phyloP scores from a whole-genome alignment of 1,140 invertebrate species.

The Drosophila pallidifrons region DNA sequence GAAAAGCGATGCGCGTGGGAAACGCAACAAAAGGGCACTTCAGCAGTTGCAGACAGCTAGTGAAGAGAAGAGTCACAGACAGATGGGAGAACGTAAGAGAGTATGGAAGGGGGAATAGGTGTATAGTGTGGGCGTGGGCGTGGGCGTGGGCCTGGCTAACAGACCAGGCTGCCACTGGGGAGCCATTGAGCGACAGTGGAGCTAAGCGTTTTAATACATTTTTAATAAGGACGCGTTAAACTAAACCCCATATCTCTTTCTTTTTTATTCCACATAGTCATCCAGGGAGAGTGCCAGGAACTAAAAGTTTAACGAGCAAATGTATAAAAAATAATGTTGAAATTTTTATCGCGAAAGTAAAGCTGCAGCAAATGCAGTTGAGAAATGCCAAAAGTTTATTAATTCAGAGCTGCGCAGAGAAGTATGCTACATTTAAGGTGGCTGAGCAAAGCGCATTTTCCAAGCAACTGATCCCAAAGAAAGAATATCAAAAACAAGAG shows the following conservation, averaged over 20 bases:
- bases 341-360: constrained; percentile 13
- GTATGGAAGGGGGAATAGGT: background rate
- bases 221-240: constrained; percentile 36
- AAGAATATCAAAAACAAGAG: background rate
- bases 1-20: constrained; percentile 48
- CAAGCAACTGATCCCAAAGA: background rate
- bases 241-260: background rate
- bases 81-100: background rate
- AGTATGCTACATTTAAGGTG: background rate
- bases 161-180: constrained; percentile 12
- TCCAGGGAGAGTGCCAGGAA: background rate
- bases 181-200: constrained; percentile 27
- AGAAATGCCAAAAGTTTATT: constrained; percentile 14
- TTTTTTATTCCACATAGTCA: too few relatives aligned
- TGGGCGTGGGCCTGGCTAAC: background rate
- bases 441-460: background rate
- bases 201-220: constrained; percentile 57
- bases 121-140: background rate
- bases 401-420: background rate
- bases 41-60: constrained; percentile 6
- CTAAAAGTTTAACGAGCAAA: constrained; percentile 35
- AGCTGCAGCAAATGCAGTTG: constrained; percentile 3
- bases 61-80: background rate
- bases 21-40: constrained; percentile 45
- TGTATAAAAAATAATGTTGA: constrained; percentile 12